phyloP scores from a whole-genome alignment of 2,888 invertebrate genomes.

The Heliconius charithonia region DNA sequence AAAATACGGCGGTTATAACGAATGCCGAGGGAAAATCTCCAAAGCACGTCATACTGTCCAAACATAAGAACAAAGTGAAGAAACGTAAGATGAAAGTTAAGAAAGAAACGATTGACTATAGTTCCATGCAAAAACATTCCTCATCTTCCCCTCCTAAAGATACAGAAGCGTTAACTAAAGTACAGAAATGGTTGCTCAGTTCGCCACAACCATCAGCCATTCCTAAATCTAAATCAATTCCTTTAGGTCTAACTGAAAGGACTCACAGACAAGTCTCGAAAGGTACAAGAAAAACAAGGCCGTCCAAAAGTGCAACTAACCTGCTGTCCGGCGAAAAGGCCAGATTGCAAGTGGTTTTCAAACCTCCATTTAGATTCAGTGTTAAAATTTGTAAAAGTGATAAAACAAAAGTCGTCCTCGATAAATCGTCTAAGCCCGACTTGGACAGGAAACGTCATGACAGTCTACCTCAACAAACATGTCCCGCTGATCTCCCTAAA shows the following conservation, averaged over 20 bases:
- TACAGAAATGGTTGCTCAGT: conserved; percentile 93
- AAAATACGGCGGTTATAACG: conserved; percentile 71
- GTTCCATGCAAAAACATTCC: conserved; percentile 85
- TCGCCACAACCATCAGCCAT: conserved; percentile 86
- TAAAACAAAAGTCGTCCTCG: conserved; percentile 85
- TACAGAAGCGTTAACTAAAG: conserved; percentile 87
- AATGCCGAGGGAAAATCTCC: conserved; percentile 83
- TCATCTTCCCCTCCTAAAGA: conserved; percentile 80
- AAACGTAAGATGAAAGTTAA: conserved; percentile 84
- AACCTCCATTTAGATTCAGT: conserved; percentile 94
- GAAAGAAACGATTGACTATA: conserved; percentile 92
- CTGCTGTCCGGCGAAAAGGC: conserved; percentile 87
- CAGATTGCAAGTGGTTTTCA: conserved; percentile 92
- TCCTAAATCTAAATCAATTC: conserved; percentile 93
- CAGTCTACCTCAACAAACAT: conserved; percentile 54
- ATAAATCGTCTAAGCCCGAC: conserved; percentile 82
- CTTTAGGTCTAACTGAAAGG: conserved; percentile 87
- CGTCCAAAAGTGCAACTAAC: conserved; percentile 89
- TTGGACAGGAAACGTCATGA: conserved; percentile 72
- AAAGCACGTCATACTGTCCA: conserved; percentile 79
- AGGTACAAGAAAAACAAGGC: conserved; percentile 80
- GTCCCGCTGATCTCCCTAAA: conserved; percentile 62
- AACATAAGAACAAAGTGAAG: conserved; percentile 78
- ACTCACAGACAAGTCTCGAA: conserved; percentile 77
- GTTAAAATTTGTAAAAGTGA: conserved; percentile 90